These are phyloP conservation scores for Apodemia zela DNA, from an alignment of 2,888 invertebrate species.

Conservation along the genomic window DNA sequence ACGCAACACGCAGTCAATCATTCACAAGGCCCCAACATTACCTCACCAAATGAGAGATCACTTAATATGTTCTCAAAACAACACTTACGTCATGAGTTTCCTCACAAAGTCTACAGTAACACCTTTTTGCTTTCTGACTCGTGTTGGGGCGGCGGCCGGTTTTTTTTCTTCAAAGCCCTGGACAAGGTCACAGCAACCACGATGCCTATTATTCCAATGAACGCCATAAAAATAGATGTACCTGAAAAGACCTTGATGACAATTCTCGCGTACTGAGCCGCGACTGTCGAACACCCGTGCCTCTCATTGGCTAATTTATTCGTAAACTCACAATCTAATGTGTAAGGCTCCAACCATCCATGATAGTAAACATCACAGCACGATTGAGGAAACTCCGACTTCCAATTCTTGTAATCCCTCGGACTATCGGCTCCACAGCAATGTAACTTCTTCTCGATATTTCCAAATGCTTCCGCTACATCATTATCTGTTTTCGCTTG, in stretches of 20 bases:
- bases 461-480: constrained; percentile 48
- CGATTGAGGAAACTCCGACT: constrained; percentile 57
- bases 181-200: constrained; percentile 46
- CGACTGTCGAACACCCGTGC: constrained; percentile 62
- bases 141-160: constrained; percentile 43
- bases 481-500: constrained; percentile 50
- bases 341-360: constrained; percentile 54
- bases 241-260: constrained; percentile 54
- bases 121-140: constrained; percentile 68
- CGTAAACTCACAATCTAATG: constrained; percentile 61
- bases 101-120: constrained; percentile 39
- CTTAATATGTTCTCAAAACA: constrained; percentile 8
- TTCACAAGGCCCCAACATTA: constrained; percentile 10
- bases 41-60: constrained; percentile 5
- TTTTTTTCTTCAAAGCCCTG: constrained; percentile 44
- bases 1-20: background rate
- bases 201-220: constrained; percentile 51
- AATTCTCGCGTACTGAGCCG: constrained; percentile 57
- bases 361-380: constrained; percentile 69
- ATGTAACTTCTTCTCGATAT: constrained; percentile 59
- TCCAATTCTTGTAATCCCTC: constrained; percentile 63
- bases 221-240: constrained; percentile 49
- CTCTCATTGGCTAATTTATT: constrained; percentile 68
- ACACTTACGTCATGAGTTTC: constrained; percentile 18
- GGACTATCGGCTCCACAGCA: constrained; percentile 68